Conservation (phyloP, 2,888 invertebrate species). For the Dimorphilus gyrociliatus region DNA sequence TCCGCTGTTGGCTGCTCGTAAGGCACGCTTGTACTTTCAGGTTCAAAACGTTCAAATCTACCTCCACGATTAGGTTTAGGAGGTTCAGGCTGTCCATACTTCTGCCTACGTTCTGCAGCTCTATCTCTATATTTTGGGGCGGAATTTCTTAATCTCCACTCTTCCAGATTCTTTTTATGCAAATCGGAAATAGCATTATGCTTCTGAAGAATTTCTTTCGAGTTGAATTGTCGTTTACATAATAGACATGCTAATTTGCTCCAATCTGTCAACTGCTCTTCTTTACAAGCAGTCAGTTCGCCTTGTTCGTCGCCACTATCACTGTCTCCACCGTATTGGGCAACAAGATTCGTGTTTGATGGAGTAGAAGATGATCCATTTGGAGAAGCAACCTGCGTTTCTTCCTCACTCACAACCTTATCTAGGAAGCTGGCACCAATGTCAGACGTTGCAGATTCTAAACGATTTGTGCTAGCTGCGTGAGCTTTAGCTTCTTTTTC, state of each 20-base stretch:
- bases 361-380: constrained; percentile 3
- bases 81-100: constrained; percentile 43
- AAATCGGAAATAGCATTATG: constrained; percentile 83
- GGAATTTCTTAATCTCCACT: background rate
- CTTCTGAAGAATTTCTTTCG: constrained; percentile 65
- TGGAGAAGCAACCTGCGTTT: constrained; percentile 3
- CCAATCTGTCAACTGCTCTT: constrained; percentile 53
- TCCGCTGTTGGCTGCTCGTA: constrained; percentile 44
- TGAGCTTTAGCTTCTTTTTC: constrained; percentile 14
- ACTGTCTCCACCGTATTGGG: constrained; percentile 61
- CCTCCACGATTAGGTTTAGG: constrained; percentile 24
- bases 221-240: constrained; percentile 85
- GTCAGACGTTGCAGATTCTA: constrained; percentile 61
- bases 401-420: constrained; percentile 42
- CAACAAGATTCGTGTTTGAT: constrained; percentile 43
- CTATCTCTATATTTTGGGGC: constrained; percentile 61
- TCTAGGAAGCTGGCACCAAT: constrained; percentile 81
- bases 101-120: constrained; percentile 81
- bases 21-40: too few species aligned
- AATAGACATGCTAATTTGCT: constrained; percentile 71
- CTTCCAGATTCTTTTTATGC: constrained; percentile 48
- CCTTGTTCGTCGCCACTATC: constrained; percentile 48
- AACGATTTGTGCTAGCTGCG: constrained; percentile 12
- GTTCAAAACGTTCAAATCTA: too few species aligned
- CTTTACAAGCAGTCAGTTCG: constrained; percentile 26